A percentile compares a stretch with the other conserved stretches of the same genome.
phyloP scores from a whole-genome alignment of 2,113 vertebrate species.

The Copsychus sechellarum region DNA sequence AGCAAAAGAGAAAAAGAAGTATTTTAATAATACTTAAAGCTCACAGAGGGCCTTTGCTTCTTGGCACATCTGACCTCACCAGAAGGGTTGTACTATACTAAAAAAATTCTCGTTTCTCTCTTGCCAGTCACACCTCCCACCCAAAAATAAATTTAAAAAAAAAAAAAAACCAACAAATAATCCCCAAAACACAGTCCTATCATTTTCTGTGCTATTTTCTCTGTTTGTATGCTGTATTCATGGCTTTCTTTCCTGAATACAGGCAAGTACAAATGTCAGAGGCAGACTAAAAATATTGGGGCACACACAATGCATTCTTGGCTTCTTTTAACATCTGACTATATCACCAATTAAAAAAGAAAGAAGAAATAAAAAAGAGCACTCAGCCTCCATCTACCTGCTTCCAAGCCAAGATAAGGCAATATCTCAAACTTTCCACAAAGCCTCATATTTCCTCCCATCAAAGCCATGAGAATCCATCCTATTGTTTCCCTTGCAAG shows the following conservation, averaged over 20 bases:
- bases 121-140: neutral
- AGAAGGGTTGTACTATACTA: neutral
- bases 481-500: slow-evolving; percentile 31
- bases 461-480: neutral
- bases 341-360: neutral
- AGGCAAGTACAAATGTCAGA: neutral
- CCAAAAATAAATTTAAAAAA: neutral
- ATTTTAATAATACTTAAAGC: neutral
- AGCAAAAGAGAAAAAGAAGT: neutral
- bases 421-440: neutral
- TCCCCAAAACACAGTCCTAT: neutral
- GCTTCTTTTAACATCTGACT: neutral
- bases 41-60: neutral
- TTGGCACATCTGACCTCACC: neutral
- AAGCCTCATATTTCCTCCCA: neutral
- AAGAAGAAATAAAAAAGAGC: neutral
- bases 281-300: neutral
- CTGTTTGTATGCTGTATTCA: neutral
- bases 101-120: neutral
- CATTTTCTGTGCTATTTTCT: neutral
- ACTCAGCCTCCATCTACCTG: neutral
- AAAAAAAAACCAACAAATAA: neutral
- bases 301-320: neutral
- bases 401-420: neutral
- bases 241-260: neutral